Conservation (phyloP, 1,140 invertebrate genomes). For the Cephus cinctus region DNA sequence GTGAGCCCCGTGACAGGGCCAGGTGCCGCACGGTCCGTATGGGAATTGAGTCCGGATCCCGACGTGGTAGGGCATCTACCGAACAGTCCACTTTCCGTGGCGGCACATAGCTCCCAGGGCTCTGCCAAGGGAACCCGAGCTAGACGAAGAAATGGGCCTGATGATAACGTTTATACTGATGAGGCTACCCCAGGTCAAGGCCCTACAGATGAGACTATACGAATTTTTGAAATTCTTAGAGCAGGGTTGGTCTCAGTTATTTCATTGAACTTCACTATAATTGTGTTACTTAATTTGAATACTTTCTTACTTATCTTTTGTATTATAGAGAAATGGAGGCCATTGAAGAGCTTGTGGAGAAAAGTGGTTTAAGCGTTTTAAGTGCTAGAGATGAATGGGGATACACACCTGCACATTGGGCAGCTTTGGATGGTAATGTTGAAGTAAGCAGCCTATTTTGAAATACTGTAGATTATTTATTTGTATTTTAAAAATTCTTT, state of each 20-base stretch:
- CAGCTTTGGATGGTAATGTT: constrained; percentile 81
- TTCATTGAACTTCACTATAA: no score
- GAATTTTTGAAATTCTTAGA: constrained; percentile 49
- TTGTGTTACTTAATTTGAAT: background rate
- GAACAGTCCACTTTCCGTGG: constrained; percentile 66
- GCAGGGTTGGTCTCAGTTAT: constrained; percentile 33
- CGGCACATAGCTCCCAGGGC: constrained; percentile 49
- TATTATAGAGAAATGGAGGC: constrained; percentile 67
- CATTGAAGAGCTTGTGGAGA: constrained; percentile 75
- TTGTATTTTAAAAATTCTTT: background rate
- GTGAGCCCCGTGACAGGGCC: constrained; percentile 65
- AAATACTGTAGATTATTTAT: background rate
- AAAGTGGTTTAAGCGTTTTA: constrained; percentile 67
- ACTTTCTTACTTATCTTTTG: constrained; percentile 18
- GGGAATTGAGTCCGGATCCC: constrained; percentile 67
- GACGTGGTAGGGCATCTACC: constrained; percentile 56
- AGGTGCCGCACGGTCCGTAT: constrained; percentile 81
- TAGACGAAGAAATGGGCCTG: constrained; percentile 37
- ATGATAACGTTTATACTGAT: constrained; percentile 47
- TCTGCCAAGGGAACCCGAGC: constrained; percentile 27
- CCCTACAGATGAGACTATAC: constrained; percentile 43
- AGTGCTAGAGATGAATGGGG: constrained; percentile 84
- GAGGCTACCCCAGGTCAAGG: constrained; percentile 42
- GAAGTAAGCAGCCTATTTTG: constrained; percentile 56
- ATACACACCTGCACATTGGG: constrained; percentile 91